Percentiles rank a stretch among this genome's conserved stretches.
phyloP scores from a whole-genome alignment of 2,113 vertebrate genomes.

The Alethe castanea region DNA sequence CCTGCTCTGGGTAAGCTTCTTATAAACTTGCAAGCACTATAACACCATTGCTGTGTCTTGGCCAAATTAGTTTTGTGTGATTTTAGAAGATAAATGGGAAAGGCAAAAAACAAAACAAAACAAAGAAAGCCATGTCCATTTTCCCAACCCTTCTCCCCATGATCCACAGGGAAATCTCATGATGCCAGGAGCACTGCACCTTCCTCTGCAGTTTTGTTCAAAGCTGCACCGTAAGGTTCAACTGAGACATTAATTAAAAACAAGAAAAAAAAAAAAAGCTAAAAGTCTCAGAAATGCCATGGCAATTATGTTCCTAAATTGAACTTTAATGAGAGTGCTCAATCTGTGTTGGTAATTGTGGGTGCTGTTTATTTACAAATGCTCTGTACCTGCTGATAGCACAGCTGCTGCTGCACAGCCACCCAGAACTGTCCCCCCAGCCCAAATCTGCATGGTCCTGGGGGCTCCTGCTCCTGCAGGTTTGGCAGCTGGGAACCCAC shows the following conservation, averaged over 20 bases:
- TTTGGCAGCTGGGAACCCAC: neutral
- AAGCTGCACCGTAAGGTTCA: neutral
- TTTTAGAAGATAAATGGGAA: neutral
- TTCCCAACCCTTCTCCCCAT: neutral
- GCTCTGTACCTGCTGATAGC: constrained; percentile 17
- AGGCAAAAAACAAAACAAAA: neutral
- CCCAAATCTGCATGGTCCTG: accelerated
- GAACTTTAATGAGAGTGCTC: constrained; percentile 57
- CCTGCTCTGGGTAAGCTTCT: neutral
- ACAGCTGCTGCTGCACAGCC: constrained; percentile 24
- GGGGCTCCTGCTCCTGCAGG: neutral
- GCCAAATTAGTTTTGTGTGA: neutral
- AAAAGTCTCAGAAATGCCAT: constrained; percentile 48
- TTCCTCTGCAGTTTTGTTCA: neutral
- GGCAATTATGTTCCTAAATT: constrained; percentile 54
- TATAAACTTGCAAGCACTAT: neutral
- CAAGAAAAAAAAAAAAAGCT: neutral
- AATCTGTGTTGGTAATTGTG: constrained; percentile 51
- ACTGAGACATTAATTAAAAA: constrained; percentile 27
- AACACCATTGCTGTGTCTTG: neutral
- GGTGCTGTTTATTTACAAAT: constrained; percentile 40
- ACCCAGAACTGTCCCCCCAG: neutral
- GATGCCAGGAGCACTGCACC: neutral
- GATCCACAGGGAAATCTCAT: neutral
- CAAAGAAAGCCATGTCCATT: neutral